Evolutionary conservation across 2,888 invertebrate species (phyloP), one percentile per base, ranked within the genome.

Genomic region (Poecilus cupreus): DNA sequence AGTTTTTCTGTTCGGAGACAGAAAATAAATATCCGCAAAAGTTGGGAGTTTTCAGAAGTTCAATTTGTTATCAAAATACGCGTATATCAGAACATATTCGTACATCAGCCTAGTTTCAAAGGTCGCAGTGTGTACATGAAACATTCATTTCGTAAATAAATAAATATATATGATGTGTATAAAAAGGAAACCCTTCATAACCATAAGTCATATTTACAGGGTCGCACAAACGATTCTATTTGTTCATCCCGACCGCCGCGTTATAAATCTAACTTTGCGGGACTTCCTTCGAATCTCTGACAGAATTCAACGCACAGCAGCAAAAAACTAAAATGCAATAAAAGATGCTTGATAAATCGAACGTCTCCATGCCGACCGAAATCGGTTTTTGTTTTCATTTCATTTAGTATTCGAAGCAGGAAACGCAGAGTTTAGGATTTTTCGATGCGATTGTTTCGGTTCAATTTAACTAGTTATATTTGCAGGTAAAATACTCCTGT

Each of bases 251-350:
- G 18, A 51, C 32, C 4, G 5, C 32, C 1, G 8, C 49, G 32
- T 60, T 51, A 60, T 60, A 60, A 60, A 60, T 60, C 60, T 24
- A 32, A 60, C 22, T 57, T 57, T 57, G 22, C 32, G 4, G 57
- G 57, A n/a, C 18, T 57, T 57, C 57, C 22, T 22, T 57, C 49
- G 49, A 18, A 32, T 46, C 13, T n/a, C 3, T n/a, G 46, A 13
- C 46, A 46, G 32, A 32, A 32, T 8, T 32, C 32, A 32, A 32
- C 43, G 6, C 8, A 11, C 11, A 13, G 22, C 0, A 37, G 8
- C 32, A 68, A 64, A 39, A 68, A 68, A 64, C 64, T 37, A 37
- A 64, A 64, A 64, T 68, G 64, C 32, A 68, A 68, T 68, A 68
- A 68, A 37, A 68, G 64, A 68, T 68, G 64, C 8, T 32, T 68